Percentiles rank a stretch among this genome's conserved stretches.
Conservation (phyloP, 2,113 vertebrate species). For the Leptobrachium leishanense region DNA sequence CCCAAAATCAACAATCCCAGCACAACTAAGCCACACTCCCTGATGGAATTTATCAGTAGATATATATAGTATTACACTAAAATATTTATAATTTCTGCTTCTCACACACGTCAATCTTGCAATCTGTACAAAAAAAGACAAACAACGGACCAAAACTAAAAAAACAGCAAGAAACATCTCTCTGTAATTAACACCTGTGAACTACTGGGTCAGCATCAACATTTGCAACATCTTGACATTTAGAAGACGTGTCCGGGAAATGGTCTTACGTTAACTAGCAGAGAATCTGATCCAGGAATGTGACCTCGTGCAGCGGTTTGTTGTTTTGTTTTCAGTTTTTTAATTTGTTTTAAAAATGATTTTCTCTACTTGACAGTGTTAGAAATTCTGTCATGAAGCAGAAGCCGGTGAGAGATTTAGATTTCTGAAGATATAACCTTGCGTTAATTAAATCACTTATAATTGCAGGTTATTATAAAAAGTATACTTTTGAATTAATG, state of each 20-base stretch:
- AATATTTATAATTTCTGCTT: too few species aligned
- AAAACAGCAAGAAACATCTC: too few species aligned
- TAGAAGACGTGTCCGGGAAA: neutral
- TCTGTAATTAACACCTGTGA: neutral
- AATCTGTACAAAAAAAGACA: too few species aligned
- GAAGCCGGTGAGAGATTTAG: neutral
- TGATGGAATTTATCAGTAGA: too few species aligned
- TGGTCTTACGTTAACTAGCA: neutral
- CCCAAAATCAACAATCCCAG: too few species aligned
- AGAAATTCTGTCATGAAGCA: neutral
- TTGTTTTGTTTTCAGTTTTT: too few species aligned
- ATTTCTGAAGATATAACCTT: neutral
- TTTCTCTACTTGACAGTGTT: neutral
- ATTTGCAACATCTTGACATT: neutral
- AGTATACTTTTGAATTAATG: too few species aligned
- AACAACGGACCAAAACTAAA: too few species aligned
- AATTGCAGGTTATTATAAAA: conserved; percentile 9
- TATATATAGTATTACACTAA: too few species aligned
- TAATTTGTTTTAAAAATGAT: too few species aligned
- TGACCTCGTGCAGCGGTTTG: neutral
- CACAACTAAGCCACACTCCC: too few species aligned
- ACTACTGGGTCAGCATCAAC: neutral
- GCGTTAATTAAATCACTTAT: conserved; percentile 28
- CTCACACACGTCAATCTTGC: too few species aligned
- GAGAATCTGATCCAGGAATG: conserved; percentile 1